Evolutionary conservation across 2,797 vertebrate species (phyloP), one percentile per base, ranked within the genome.

Genomic region (Alfaro cultratus): DNA sequence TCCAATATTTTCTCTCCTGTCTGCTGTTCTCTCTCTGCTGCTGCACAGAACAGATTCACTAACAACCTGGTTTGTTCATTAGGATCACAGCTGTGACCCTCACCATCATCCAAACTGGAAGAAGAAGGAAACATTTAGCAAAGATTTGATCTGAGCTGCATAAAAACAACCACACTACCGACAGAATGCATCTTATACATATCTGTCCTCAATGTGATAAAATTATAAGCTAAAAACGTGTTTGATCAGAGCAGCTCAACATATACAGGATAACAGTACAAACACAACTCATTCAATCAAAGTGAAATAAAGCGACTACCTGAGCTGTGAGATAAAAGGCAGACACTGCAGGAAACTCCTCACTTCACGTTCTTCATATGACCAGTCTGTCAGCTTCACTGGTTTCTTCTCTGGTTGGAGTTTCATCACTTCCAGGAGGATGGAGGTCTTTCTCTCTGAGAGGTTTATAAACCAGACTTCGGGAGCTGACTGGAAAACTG

Each of bases 401-500:
- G n/a, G n/a, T 29, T 57, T 57, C 53, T 29, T 57, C 53, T 57
- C 4, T 57, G n/a, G 0, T 57, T 57, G 53, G 53, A 73, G 43
- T 3, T 31, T 73, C 45, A 47, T 1, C 23, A 73, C 71, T 34
- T 47, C 60, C 15, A 64, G 7, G 4, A 70, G 1, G 67, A 2
- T 2, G 0, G 60, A 64, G 16, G 7, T 64, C 7, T 64, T 64
- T 36, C 60, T 9, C 0, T 64, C 1, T 21, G 31, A 64, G 5
- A 64, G 60, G 31, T 36, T 9, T 64, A 64, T 64, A 12, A 9
- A 21, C 60, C 87, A 88, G 73, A 79, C 47, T 79, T 29, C 4
- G 62, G 80, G 82, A 77, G 47, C 41, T 77, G 82, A 68, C 76
- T 75, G 75, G 57, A 79, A 74, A 72, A 86, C 5, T 46, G 79